Evolutionary conservation across 2,797 vertebrate genomes (phyloP), one percentile per base, ranked within the genome.

Genomic region (Ambastaia sidthimunki): DNA sequence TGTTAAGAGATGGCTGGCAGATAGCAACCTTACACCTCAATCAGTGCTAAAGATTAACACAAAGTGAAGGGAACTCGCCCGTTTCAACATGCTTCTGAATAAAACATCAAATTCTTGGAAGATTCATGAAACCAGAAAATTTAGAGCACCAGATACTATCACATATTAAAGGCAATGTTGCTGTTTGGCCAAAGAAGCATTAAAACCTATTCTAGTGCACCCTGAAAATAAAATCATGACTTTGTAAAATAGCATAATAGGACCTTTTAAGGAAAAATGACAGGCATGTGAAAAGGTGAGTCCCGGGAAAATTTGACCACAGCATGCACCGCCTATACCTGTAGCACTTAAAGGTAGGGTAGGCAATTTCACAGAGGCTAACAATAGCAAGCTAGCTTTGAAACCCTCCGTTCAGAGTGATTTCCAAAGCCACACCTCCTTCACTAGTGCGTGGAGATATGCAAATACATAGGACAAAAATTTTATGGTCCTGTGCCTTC

Each of bases 31-130:
- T 47, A 52, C 60, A 65, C 54, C 52, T 48, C 31, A 72, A 80
- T 69, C 50, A 50, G 54, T 23, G 59, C 41, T 69, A 73, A 74
- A 70, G 54, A 80, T 80, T 80, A 79, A 79, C 78, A 47, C 19
- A 80, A 23, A 47, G 52, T 11, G 7, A 21, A 54, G 31, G 23
- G 48, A 67, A 52, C 50, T 80, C n/a, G 2, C 23, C 48, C 23
- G 21, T 66, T 66, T 66, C 23, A 60, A 79, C 48, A 16, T 55
- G 16, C 47, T 55, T 72, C 48, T 31, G 59, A 59, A 48, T 48
- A 67, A 73, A 57, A 67, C 60, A 67, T 73, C 76, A 79, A 63
- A 65, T 71, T 79, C 31, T 25, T 54, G 19, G 57, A 65, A 77
- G 54, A 77, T 65, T 44, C 21, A 10, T 55, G 12, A 77, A 7